These are phyloP conservation scores for Oryzaephilus surinamensis DNA, from an alignment of 1,140 invertebrate genomes.

Conservation along the genomic window DNA sequence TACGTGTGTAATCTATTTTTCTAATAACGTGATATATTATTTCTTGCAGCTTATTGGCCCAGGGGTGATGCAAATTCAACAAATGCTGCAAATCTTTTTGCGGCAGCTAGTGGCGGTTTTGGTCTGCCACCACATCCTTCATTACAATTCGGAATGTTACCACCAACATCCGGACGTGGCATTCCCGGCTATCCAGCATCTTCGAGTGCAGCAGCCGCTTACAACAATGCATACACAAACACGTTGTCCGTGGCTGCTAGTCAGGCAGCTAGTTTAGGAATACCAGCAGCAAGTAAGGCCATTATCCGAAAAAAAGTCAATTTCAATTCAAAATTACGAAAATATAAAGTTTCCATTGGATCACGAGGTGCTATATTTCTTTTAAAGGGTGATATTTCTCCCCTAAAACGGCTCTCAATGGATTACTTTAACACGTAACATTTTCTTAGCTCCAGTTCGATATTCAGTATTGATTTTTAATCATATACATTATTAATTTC, in stretches of 20 bases:
- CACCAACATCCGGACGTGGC: conserved; percentile 21
- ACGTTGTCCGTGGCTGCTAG: conserved; percentile 69
- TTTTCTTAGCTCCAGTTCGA: too few relatives aligned
- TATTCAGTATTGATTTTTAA: too few relatives aligned
- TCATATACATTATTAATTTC: too few relatives aligned
- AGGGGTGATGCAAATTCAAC: conserved; percentile 40
- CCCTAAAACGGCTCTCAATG: too few relatives aligned
- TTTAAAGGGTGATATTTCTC: too few relatives aligned
- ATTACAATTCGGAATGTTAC: conserved; percentile 32
- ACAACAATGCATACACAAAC: conserved; percentile 52
- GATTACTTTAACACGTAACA: too few relatives aligned
- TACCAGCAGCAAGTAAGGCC: conserved; percentile 52
- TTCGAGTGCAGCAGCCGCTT: conserved; percentile 39
- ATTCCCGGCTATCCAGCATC: conserved; percentile 21
- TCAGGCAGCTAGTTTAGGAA: conserved; percentile 64
- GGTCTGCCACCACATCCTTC: conserved; percentile 41
- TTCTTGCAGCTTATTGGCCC: conserved; percentile 56
- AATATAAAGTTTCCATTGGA: too few relatives aligned
- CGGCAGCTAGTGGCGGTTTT: conserved; percentile 43
- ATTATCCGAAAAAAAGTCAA: neutral
- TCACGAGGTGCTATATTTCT: too few relatives aligned
- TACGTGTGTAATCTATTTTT: neutral
- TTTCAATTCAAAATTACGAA: too few relatives aligned
- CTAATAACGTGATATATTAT: neutral
- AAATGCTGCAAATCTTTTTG: conserved; percentile 37